Percentiles rank a stretch among this genome's conserved stretches.
Evolutionary conservation across 1,140 invertebrate species (phyloP).

Genomic region (Cheumatopsyche charites): DNA sequence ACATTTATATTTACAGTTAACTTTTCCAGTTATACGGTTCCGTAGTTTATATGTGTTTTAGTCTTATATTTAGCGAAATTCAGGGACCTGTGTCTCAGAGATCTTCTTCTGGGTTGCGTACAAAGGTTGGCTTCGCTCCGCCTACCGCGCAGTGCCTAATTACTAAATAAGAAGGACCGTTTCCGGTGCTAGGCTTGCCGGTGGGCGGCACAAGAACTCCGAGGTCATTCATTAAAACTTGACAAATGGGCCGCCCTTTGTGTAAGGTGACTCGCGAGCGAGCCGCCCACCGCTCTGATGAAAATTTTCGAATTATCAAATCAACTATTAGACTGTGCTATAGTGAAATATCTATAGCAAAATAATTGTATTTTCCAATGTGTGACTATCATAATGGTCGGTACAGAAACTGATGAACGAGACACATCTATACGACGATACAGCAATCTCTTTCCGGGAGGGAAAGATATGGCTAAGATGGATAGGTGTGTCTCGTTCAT

Average conservation of each 20-base stretch:
- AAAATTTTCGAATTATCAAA: neutral
- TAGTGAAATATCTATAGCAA: neutral
- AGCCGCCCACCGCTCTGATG: slow-evolving; percentile 6
- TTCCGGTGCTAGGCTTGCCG: slow-evolving; percentile 29
- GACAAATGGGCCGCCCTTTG: slow-evolving; percentile 41
- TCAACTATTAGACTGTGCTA: neutral
- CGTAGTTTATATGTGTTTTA: too few relatives aligned
- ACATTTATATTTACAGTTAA: too few relatives aligned
- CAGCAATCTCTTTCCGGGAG: too few relatives aligned
- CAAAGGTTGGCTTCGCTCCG: slow-evolving; percentile 5
- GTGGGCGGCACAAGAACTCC: slow-evolving; percentile 32
- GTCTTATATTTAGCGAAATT: too few relatives aligned
- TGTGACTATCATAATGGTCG: too few relatives aligned
- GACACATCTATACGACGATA: too few relatives aligned
- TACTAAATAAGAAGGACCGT: slow-evolving; percentile 43
- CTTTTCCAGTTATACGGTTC: too few relatives aligned
- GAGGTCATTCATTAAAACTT: slow-evolving; percentile 49
- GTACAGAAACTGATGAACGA: too few relatives aligned
- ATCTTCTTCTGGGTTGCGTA: slow-evolving; percentile 10
- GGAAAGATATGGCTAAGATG: too few relatives aligned
- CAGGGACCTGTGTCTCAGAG: neutral
- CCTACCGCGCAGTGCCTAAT: slow-evolving; percentile 36
- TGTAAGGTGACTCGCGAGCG: slow-evolving; percentile 15
- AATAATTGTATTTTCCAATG: too few relatives aligned
- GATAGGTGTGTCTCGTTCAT: too few relatives aligned